A percentile compares a stretch with the other conserved stretches of the same genome.
Conservation (phyloP, 1,140 invertebrate species). For the Drosophila takahashii region DNA sequence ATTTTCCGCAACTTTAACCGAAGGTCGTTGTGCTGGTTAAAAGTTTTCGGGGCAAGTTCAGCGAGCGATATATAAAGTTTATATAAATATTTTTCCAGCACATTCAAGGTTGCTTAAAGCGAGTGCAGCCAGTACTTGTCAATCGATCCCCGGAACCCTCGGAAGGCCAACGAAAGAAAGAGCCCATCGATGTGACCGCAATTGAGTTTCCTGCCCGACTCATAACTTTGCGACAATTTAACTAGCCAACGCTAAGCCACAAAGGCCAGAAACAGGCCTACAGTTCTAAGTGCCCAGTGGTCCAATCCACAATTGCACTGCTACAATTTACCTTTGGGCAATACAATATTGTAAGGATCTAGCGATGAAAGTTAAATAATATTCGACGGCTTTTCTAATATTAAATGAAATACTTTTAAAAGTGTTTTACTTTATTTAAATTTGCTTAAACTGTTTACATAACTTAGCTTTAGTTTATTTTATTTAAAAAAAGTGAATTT, state of each 20-base stretch:
- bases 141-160: background rate
- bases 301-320: background rate
- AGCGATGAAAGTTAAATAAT: background rate
- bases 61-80: slow-evolving; percentile 46
- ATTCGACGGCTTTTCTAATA: too few species aligned
- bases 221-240: slow-evolving; percentile 78
- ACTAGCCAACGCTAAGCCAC: slow-evolving; percentile 49
- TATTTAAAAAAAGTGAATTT: too few species aligned
- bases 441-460: too few species aligned
- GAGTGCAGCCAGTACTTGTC: background rate
- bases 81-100: slow-evolving; percentile 23
- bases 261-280: slow-evolving; percentile 18
- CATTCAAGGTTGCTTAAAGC: slow-evolving; percentile 39
- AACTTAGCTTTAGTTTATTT: too few species aligned
- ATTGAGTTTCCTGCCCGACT: slow-evolving; percentile 27
- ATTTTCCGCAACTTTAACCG: slow-evolving; percentile 74
- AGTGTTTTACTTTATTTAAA: too few species aligned
- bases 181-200: background rate
- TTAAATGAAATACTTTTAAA: too few species aligned
- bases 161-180: background rate
- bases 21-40: slow-evolving; percentile 74
- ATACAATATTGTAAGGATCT: background rate
- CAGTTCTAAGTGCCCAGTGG: background rate
- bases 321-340: too few species aligned
- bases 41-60: slow-evolving; percentile 64